Base-by-base conservation (phyloP, 1,140 invertebrate species). In the Muscidifurax raptorellus region DNA sequence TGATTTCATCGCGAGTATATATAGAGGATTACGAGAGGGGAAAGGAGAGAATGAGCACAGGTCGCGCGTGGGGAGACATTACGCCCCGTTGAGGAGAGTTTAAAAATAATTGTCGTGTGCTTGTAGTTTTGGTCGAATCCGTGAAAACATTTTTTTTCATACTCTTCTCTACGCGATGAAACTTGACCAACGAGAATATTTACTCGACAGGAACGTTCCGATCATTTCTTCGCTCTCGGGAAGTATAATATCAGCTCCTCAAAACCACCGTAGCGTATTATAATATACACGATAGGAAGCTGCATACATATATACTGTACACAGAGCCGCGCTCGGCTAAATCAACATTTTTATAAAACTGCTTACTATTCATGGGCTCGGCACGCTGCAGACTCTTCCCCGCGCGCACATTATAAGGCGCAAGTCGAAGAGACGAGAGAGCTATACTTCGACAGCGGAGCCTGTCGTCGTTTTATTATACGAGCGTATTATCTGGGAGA, bases 271-370 rank as follows among this genome's bases (percentile, higher is more conserved):
- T 18, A 59, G 52, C 52, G 52, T 59, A 52, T 18, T 52, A 52
- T 52, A 52, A 9, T 47, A 59, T 18, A 59, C 18, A 59, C 18
- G 52, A 59, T 59, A 27, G 25, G 74, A 76, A 47, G 36, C 74
- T 47, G 36, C 22, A 32, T 12, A 40, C 7, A 40, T 10, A 40
- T 10, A 40, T 10, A 36, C 32, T 7, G 9, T 7, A 36, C 32
- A 36, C 3, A 36, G 32, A 6, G 4, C 32, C 5, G 32, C 9
- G 47, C 75, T 59, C 6, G 59, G 89, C 89, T 90, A 90, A 90
- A 91, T 91, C 90, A 90, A 91, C 90, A 91, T 91, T 91, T 91
- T 91, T 90, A 91, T 90, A 91, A 80, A 91, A 90, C 90, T 86
- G 87, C 88, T 91, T 88, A 91, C 89, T 91, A 91, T 91, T 91